A percentile compares a stretch with the other conserved stretches of the same genome.
These are phyloP conservation scores for Drosophila ercepeae DNA, from an alignment of 1,140 invertebrate genomes.

Conservation along the genomic window DNA sequence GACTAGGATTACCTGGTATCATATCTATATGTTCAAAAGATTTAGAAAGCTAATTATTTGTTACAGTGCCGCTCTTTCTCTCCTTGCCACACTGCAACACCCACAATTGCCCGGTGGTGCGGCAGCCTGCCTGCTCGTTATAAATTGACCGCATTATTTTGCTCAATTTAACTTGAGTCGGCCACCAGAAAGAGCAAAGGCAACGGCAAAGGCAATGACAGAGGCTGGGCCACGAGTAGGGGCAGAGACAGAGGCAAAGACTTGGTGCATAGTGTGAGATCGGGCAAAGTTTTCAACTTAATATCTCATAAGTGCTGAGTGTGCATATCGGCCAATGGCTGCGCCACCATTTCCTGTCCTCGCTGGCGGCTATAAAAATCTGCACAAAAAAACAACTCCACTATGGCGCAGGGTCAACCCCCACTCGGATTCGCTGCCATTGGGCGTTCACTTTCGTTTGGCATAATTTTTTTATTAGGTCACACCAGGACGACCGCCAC, in stretches of 20 bases:
- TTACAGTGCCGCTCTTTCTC: slow-evolving; percentile 5
- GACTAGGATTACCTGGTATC: not conserved
- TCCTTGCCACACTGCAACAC: slow-evolving; percentile 9
- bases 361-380: slow-evolving; percentile 43
- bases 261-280: slow-evolving; percentile 3
- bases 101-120: slow-evolving; percentile 47
- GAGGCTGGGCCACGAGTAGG: not conserved
- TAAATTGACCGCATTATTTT: slow-evolving; percentile 82
- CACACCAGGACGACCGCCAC: slow-evolving; percentile 55
- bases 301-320: slow-evolving; percentile 74
- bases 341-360: slow-evolving; percentile 36
- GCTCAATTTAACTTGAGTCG: slow-evolving; percentile 74
- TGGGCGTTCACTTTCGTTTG: slow-evolving; percentile 68
- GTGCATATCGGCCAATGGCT: slow-evolving; percentile 61
- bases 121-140: slow-evolving; percentile 52
- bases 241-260: slow-evolving; percentile 22
- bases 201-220: not conserved
- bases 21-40: not conserved
- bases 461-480: slow-evolving; percentile 80
- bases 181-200: not conserved
- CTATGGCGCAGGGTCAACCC: slow-evolving; percentile 39
- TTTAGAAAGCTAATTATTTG: not conserved
- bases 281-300: slow-evolving; percentile 76
- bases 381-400: slow-evolving; percentile 14
- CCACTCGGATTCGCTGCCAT: slow-evolving; percentile 15